A percentile compares a stretch with the other conserved stretches of the same genome.
Conservation (phyloP, 2,113 vertebrate genomes). For the Oryzias melastigma region DNA sequence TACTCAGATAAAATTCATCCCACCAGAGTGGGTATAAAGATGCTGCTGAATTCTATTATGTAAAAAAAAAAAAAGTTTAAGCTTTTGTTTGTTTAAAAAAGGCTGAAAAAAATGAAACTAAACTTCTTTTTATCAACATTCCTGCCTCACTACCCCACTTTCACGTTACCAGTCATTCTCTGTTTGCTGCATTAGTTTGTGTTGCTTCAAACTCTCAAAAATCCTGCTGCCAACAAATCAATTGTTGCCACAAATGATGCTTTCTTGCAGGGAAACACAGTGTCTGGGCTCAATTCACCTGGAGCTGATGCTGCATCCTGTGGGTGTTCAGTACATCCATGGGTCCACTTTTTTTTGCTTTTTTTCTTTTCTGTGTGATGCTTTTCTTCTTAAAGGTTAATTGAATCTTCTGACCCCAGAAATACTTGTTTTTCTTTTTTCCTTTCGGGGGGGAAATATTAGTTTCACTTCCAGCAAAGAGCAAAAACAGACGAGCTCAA, state of each 20-base stretch:
- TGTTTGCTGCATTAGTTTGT: slow-evolving; percentile 2
- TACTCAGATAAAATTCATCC: neutral
- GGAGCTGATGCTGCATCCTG: slow-evolving; percentile 22
- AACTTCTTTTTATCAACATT: neutral
- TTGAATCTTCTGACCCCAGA: slow-evolving; percentile 71
- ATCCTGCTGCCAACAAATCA: slow-evolving; percentile 36
- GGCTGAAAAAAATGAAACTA: too few relatives aligned
- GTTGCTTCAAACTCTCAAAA: slow-evolving; percentile 14
- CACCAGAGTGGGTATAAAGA: slow-evolving; percentile 1
- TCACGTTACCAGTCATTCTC: slow-evolving; percentile 10
- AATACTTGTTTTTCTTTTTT: slow-evolving; percentile 53
- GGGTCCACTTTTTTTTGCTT: slow-evolving; percentile 22
- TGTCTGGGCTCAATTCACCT: slow-evolving; percentile 36
- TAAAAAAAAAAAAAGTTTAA: too few relatives aligned
- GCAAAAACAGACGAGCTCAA: slow-evolving; percentile 38
- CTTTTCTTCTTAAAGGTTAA: slow-evolving; percentile 71
- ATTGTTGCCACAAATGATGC: slow-evolving; percentile 37
- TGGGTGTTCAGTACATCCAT: slow-evolving; percentile 25
- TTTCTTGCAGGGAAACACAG: slow-evolving; percentile 26
- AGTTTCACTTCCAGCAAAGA: slow-evolving; percentile 33
- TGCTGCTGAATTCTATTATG: neutral
- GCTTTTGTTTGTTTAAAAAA: too few relatives aligned
- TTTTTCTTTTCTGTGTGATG: slow-evolving; percentile 18
- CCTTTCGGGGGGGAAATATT: slow-evolving; percentile 37
- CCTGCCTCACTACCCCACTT: neutral